phyloP scores from a whole-genome alignment of 2,797 vertebrate genomes.

The Intellagama lesueurii region DNA sequence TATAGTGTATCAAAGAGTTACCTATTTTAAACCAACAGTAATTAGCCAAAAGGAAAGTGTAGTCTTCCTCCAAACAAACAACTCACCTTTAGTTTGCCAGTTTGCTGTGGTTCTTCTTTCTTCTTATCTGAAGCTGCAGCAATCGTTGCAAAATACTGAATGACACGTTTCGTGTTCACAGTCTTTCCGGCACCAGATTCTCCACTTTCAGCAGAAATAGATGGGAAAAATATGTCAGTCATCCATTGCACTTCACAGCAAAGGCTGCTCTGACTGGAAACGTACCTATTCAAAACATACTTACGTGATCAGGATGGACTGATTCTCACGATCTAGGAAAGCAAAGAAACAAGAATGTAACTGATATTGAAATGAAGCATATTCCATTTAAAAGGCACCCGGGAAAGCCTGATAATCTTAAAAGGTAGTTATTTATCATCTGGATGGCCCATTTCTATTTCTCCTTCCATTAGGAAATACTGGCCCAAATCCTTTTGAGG shows the following conservation, averaged over 20 bases:
- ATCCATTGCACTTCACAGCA: neutral
- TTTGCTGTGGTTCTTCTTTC: constrained; percentile 70
- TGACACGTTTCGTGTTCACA: constrained; percentile 95
- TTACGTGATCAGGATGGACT: constrained; percentile 91
- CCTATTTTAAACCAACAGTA: neutral
- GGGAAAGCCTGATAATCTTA: neutral
- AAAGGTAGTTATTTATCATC: neutral
- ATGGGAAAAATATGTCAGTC: constrained; percentile 16
- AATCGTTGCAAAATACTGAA: constrained; percentile 95
- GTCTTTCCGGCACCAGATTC: constrained; percentile 95
- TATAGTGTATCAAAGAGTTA: neutral
- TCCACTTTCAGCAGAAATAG: constrained; percentile 76
- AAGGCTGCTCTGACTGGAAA: constrained; percentile 12
- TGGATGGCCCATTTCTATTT: neutral
- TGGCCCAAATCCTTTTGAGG: neutral
- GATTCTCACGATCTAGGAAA: constrained; percentile 88
- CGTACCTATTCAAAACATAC: constrained; percentile 48
- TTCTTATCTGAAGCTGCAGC: constrained; percentile 86
- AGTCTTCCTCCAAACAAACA: neutral
- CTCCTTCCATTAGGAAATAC: neutral
- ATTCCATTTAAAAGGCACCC: neutral
- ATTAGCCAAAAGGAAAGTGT: neutral
- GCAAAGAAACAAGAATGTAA: constrained; percentile 45
- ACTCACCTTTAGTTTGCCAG: constrained; percentile 74
- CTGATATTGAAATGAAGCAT: too few relatives aligned